Conservation (phyloP, 2,888 invertebrate species). For the Caenorhabditis sp. region DNA sequence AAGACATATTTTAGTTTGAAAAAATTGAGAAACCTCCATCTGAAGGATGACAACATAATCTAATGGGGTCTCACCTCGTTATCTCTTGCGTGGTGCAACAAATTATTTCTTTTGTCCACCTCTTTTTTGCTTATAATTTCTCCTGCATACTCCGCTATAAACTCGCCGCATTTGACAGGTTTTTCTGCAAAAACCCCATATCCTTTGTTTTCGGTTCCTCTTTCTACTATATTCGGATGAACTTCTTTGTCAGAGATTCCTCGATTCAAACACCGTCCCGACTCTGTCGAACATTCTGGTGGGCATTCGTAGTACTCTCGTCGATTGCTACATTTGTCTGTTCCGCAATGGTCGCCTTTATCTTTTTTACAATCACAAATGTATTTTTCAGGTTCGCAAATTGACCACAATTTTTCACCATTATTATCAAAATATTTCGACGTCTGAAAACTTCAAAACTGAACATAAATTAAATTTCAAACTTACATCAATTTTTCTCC, state of each 20-base stretch:
- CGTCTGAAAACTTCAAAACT: background rate
- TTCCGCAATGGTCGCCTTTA: slow-evolving; percentile 1
- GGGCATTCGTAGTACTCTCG: slow-evolving; percentile 12
- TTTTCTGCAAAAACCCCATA: slow-evolving; percentile 15
- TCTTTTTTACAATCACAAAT: slow-evolving; percentile 6
- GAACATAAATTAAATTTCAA: background rate
- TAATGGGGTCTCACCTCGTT: background rate
- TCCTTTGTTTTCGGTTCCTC: slow-evolving; percentile 3
- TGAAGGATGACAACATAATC: too few relatives aligned
- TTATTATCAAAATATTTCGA: slow-evolving; percentile 1
- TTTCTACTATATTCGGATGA: background rate
- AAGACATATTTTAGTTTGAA: too few relatives aligned
- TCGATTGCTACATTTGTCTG: background rate
- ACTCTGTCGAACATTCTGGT: slow-evolving; percentile 1
- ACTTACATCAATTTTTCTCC: slow-evolving; percentile 3
- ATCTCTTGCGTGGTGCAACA: background rate
- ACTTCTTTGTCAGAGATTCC: slow-evolving; percentile 2
- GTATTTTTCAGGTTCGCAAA: slow-evolving; percentile 3
- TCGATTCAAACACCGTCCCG: slow-evolving; percentile 9
- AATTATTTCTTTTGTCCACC: background rate
- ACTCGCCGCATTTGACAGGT: slow-evolving; percentile 5
- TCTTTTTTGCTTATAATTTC: slow-evolving; percentile 18
- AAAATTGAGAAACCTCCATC: too few relatives aligned
- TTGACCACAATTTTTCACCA: background rate
- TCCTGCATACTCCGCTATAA: slow-evolving; percentile 17